Conservation (phyloP, 1,140 invertebrate species). For the Whitmania pigra region DNA sequence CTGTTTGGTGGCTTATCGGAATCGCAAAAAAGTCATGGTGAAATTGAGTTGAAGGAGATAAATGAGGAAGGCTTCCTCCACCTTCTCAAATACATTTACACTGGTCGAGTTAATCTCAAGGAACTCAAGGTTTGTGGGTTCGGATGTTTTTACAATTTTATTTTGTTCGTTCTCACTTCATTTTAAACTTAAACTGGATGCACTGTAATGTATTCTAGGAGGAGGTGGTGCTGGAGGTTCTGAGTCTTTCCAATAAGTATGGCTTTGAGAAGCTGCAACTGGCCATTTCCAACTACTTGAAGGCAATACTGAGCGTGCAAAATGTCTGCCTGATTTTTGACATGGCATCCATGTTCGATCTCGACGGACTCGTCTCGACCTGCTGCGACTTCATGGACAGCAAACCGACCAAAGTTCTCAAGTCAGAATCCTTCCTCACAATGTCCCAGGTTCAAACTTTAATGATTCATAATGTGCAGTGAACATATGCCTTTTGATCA, state of each 20-base stretch:
- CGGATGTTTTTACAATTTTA: background rate
- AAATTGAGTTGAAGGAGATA: conserved; percentile 72
- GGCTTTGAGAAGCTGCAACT: conserved; percentile 80
- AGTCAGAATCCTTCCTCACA: conserved; percentile 67
- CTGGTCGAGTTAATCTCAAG: conserved; percentile 69
- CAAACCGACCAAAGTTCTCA: conserved; percentile 68
- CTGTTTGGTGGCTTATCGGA: conserved; percentile 82
- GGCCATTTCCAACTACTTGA: conserved; percentile 80
- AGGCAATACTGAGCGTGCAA: conserved; percentile 66
- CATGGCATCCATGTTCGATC: conserved; percentile 62
- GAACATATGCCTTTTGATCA: too few species aligned
- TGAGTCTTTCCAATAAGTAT: conserved; percentile 83
- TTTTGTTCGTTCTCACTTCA: background rate
- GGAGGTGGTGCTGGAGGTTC: conserved; percentile 69
- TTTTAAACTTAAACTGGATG: background rate
- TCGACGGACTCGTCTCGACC: conserved; percentile 51
- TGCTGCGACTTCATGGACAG: conserved; percentile 68
- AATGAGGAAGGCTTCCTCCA: conserved; percentile 76
- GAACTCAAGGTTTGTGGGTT: conserved; percentile 52
- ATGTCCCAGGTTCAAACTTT: conserved; percentile 49
- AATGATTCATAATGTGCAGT: too few species aligned
- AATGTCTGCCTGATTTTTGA: conserved; percentile 89
- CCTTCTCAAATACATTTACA: conserved; percentile 87
- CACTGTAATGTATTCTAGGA: conserved; percentile 46
- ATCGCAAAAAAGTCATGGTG: conserved; percentile 52